These are phyloP conservation scores for Gnathonemus echidnorhynchus DNA, from an alignment of 2,113 vertebrate species.

Conservation along the genomic window DNA sequence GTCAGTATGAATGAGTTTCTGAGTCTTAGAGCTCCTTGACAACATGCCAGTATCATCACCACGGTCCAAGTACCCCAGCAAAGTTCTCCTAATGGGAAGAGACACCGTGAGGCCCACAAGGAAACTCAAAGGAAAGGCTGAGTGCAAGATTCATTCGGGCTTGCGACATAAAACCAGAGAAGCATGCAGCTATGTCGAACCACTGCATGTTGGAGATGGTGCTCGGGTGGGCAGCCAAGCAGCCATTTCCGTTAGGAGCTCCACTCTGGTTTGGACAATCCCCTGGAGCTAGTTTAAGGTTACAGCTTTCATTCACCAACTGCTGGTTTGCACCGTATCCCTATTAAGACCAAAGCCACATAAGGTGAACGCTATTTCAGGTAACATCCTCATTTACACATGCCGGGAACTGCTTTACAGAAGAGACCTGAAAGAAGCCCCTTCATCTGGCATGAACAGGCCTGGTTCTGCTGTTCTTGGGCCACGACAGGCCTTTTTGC, in stretches of 20 bases:
- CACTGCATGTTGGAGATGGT: not conserved
- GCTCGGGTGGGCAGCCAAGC: not conserved
- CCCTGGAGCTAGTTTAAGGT: not conserved
- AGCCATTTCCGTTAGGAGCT: not conserved
- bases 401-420: not conserved
- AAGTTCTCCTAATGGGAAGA: not conserved
- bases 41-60: not conserved
- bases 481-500: not conserved
- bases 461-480: not conserved
- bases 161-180: not conserved
- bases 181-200: not conserved
- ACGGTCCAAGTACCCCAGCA: not conserved
- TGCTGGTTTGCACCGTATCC: not conserved
- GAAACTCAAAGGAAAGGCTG: not conserved
- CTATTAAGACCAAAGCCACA: not conserved
- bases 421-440: not conserved
- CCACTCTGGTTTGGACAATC: not conserved
- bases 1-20: not conserved
- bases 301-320: not conserved
- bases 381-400: not conserved
- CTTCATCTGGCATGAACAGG: not conserved
- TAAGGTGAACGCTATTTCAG: not conserved
- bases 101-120: not conserved
- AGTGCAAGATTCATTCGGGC: not conserved
- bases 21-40: not conserved